Percentiles rank a stretch among this genome's conserved stretches.
Conservation (phyloP, 2,888 invertebrate species). For the Meghimatium bilineatum region DNA sequence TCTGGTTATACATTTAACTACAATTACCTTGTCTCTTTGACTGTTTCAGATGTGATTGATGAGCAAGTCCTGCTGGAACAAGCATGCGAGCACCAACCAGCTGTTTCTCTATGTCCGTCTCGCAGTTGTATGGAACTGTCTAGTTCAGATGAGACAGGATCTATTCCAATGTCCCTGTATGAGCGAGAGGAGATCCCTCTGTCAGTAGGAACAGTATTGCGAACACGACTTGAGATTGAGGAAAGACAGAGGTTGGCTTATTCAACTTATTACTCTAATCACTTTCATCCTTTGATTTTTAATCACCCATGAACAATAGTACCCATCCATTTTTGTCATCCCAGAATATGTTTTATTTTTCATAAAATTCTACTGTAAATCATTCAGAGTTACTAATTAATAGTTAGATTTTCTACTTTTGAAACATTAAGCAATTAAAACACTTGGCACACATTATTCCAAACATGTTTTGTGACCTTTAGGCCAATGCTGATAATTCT, state of each 20-base stretch:
- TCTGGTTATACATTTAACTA: background rate
- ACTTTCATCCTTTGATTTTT: too few species aligned
- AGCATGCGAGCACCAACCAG: background rate
- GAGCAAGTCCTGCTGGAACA: background rate
- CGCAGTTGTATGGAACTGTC: slow-evolving; percentile 49
- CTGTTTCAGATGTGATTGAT: slow-evolving; percentile 2
- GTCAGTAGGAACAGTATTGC: slow-evolving; percentile 84
- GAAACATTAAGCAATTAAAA: too few species aligned
- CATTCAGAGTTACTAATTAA: too few species aligned
- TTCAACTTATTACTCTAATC: background rate
- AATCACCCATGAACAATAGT: too few species aligned
- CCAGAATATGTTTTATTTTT: too few species aligned
- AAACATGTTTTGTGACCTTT: too few species aligned
- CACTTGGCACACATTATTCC: too few species aligned
- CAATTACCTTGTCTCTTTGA: background rate
- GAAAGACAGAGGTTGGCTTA: slow-evolving; percentile 77
- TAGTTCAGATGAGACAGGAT: slow-evolving; percentile 25
- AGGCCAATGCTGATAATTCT: too few species aligned
- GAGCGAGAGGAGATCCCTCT: slow-evolving; percentile 83
- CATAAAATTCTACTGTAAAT: too few species aligned
- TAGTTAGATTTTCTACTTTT: too few species aligned
- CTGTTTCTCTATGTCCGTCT: slow-evolving; percentile 39
- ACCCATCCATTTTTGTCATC: too few species aligned
- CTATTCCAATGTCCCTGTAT: slow-evolving; percentile 72
- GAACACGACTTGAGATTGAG: slow-evolving; percentile 82